These are phyloP conservation scores for Elegia similella DNA, from an alignment of 2,888 invertebrate genomes.

Conservation along the genomic window DNA sequence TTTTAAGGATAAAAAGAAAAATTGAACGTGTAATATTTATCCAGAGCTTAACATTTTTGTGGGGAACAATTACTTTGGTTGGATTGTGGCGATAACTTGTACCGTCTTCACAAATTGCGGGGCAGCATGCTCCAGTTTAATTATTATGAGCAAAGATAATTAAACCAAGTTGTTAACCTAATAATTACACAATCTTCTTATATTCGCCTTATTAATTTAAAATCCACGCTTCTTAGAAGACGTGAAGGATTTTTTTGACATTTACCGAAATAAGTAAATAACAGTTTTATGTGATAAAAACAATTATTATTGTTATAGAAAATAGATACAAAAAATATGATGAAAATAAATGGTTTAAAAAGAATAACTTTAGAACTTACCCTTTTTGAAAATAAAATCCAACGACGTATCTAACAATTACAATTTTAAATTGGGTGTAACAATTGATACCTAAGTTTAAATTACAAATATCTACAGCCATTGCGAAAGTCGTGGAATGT, in stretches of 20 bases:
- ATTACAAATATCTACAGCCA: slow-evolving; percentile 49
- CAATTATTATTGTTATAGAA: too few species aligned
- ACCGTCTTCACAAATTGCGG: slow-evolving; percentile 31
- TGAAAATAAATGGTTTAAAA: neutral
- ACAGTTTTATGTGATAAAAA: too few species aligned
- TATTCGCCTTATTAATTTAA: neutral
- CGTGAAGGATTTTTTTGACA: too few species aligned
- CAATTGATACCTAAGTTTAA: slow-evolving; percentile 51
- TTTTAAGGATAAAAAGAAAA: slow-evolving; percentile 19
- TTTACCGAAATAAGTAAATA: too few species aligned
- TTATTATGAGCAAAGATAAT: slow-evolving; percentile 35
- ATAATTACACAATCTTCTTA: slow-evolving; percentile 24
- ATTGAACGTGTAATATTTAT: slow-evolving; percentile 42
- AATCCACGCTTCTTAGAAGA: neutral
- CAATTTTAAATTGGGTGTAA: slow-evolving; percentile 59
- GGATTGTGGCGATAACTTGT: slow-evolving; percentile 48
- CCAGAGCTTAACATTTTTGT: slow-evolving; percentile 48
- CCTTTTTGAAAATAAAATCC: neutral
- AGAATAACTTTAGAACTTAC: slow-evolving; percentile 1
- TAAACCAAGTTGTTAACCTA: slow-evolving; percentile 24
- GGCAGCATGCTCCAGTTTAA: slow-evolving; percentile 41
- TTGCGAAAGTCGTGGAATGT: slow-evolving; percentile 50
- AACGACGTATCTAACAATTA: slow-evolving; percentile 43
- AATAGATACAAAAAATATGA: too few species aligned
- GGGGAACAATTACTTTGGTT: slow-evolving; percentile 62